Conservation (phyloP, 2,888 invertebrate species). For the Rugalucina vietnamica region DNA sequence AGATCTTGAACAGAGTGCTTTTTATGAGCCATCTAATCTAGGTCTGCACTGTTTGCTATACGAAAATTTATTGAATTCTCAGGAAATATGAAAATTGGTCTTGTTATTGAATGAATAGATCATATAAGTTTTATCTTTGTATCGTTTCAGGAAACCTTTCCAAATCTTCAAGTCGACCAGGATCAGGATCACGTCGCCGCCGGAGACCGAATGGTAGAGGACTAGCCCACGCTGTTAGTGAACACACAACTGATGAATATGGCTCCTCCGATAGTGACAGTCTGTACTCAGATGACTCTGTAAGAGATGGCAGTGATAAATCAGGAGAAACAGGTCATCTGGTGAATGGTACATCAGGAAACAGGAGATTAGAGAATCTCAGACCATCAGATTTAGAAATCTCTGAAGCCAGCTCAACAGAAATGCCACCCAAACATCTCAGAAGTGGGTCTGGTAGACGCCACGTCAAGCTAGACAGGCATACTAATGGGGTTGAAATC, state of each 20-base stretch:
- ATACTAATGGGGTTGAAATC: slow-evolving; percentile 16
- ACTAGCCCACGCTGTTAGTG: slow-evolving; percentile 44
- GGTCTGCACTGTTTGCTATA: too few species aligned
- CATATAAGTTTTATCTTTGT: slow-evolving; percentile 6
- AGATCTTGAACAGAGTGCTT: too few species aligned
- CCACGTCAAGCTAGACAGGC: neutral
- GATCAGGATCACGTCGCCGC: slow-evolving; percentile 73
- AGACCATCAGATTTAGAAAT: slow-evolving; percentile 4
- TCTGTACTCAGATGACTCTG: slow-evolving; percentile 76
- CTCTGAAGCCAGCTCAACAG: neutral
- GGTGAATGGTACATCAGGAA: neutral
- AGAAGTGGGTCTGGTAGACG: neutral
- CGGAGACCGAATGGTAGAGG: slow-evolving; percentile 61
- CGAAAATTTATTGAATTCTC: too few species aligned
- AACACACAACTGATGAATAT: slow-evolving; percentile 77
- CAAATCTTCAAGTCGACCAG: slow-evolving; percentile 71
- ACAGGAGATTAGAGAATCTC: neutral
- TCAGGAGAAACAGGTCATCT: neutral
- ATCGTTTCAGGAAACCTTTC: slow-evolving; percentile 67
- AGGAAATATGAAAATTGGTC: too few species aligned
- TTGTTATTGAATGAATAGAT: too few species aligned
- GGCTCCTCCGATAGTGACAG: slow-evolving; percentile 76
- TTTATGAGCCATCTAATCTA: too few species aligned
- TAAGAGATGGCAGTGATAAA: slow-evolving; percentile 24
- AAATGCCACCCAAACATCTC: neutral